These are phyloP conservation scores for Salvelinus sp. DNA, from an alignment of 2,113 vertebrate species.

Conservation along the genomic window DNA sequence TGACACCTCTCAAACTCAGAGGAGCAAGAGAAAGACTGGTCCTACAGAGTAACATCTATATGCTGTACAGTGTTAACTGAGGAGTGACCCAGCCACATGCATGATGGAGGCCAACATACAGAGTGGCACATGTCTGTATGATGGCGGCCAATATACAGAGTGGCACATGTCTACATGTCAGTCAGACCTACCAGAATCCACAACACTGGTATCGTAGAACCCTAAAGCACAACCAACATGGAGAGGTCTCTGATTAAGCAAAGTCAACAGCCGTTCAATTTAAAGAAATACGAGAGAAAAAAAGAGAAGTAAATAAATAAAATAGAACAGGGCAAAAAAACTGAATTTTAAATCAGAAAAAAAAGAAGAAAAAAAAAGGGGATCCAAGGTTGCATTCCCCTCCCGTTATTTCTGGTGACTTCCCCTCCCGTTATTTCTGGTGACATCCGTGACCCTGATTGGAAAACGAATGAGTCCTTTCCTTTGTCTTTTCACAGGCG, in stretches of 20 bases:
- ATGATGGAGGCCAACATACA: conserved; percentile 33
- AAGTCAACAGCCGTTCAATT: conserved; percentile 40
- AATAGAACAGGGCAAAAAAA: conserved; percentile 34
- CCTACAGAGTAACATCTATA: conserved; percentile 50
- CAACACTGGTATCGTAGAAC: conserved; percentile 47
- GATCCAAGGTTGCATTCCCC: conserved; percentile 32
- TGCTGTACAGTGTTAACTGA: conserved; percentile 74
- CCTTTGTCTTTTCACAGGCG: conserved; percentile 42
- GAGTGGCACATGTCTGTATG: conserved; percentile 50
- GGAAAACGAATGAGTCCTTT: conserved; percentile 34
- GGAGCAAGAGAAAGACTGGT: conserved; percentile 4
- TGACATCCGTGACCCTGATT: conserved; percentile 43
- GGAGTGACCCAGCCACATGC: conserved; percentile 41
- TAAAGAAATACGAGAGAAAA: conserved; percentile 61
- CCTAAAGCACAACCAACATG: conserved; percentile 27
- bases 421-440: conserved; percentile 43
- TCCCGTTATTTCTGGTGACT: conserved; percentile 38
- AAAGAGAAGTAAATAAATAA: conserved; percentile 68
- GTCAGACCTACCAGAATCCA: conserved; percentile 47
- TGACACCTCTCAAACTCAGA: background rate
- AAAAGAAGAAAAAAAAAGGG: conserved; percentile 21
- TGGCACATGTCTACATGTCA: conserved; percentile 52
- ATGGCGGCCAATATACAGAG: conserved; percentile 39
- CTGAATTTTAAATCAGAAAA: conserved; percentile 32
- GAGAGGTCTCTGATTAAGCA: conserved; percentile 23